phyloP scores from a whole-genome alignment of 2,797 vertebrate species.

The Prionace glauca region DNA sequence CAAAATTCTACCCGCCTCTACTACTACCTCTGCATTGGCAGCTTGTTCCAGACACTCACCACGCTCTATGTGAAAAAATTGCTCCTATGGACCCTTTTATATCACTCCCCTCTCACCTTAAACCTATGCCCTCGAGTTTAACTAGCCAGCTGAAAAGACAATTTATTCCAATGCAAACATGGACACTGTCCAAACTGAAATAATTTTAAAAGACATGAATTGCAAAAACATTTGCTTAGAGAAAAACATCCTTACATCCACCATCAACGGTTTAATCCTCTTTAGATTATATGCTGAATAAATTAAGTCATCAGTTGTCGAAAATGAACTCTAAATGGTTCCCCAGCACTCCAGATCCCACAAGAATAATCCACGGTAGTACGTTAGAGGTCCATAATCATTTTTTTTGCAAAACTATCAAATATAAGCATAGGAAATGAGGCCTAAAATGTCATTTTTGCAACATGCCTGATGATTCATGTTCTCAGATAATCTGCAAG shows the following conservation, averaged over 20 bases:
- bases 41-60: no score
- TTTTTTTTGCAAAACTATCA: neutral
- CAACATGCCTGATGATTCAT: neutral
- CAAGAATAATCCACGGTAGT: neutral
- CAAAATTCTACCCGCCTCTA: no score
- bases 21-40: no score
- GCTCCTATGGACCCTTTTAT: no score
- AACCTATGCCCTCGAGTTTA: no score
- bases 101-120: no score
- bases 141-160: neutral
- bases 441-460: neutral
- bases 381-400: neutral
- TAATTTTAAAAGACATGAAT: neutral
- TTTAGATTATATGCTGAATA: neutral
- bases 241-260: neutral
- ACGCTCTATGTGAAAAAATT: no score
- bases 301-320: neutral
- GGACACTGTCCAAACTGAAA: neutral
- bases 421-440: neutral
- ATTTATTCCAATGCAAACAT: neutral
- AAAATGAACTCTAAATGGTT: neutral
- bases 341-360: neutral
- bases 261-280: neutral
- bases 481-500: neutral
- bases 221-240: neutral